Base-by-base conservation (phyloP, 2,113 vertebrate genomes). In the Gallinago undulata region DNA sequence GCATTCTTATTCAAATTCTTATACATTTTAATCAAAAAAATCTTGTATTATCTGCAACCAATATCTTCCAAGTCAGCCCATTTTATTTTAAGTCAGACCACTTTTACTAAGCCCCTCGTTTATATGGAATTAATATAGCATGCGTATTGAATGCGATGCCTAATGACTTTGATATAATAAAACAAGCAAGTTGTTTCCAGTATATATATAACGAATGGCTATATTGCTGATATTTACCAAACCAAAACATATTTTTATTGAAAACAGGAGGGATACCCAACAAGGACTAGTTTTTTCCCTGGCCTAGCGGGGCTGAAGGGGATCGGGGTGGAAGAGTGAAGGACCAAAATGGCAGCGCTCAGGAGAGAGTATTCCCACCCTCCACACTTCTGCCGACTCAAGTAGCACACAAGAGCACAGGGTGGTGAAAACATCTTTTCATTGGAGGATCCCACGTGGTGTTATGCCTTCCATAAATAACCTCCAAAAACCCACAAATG, bases 1-100 rank as follows among this genome's bases (percentile, higher is more conserved):
- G 95, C 97, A 97, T 98, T 98, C 98, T 97, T 98, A 97, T 97
- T 98, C 95, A 97, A 96, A 98, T 97, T 97, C 96, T 97, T 97
- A 97, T 97, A 78, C 33, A 31, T 97, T 95, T 96, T 98, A 98
- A 98, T 98, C 93, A 97, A 97, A 97, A 98, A 93, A 97, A 96
- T 97, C 91, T 98, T 98, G 97, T 59, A 97, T 98, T 98, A 98
- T 98, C 98, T 98, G 98, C 96, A 97, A 96, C 96, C 97, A 98
- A 97, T 98, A 97, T 98, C 97, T 92, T 86, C 31, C 23, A 97
- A 97, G 97, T 87, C 95, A 97, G 97, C 96, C 93, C 92, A 60
- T 91, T 95, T 93, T 78, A 43, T 93, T 96, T 93, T 84, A 75
- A 96, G 96, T 91, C 59, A 78, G 81, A 45, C 94, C 93, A 48